phyloP scores from a whole-genome alignment of 1,140 invertebrate species.

The Batillaria attramentaria region DNA sequence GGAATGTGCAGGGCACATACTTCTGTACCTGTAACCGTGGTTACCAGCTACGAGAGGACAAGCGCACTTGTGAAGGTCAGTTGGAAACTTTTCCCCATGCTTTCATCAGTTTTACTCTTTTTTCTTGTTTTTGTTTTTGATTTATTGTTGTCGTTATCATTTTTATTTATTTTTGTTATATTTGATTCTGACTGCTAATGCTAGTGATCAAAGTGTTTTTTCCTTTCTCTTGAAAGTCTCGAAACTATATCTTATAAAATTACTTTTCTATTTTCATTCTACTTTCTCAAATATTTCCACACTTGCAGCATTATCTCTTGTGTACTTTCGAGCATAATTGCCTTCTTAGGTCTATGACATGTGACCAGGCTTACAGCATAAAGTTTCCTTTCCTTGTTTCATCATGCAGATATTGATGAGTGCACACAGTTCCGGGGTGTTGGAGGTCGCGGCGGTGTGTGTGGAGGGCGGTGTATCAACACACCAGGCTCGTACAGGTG shows the following conservation, averaged over 20 bases:
- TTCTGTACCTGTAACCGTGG: slow-evolving; percentile 80
- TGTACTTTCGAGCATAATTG: too few relatives aligned
- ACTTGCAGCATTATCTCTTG: too few relatives aligned
- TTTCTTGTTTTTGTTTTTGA: neutral
- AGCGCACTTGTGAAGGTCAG: slow-evolving; percentile 76
- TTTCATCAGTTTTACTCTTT: neutral
- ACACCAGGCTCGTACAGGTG: slow-evolving; percentile 89
- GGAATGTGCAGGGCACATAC: slow-evolving; percentile 61
- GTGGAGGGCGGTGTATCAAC: slow-evolving; percentile 77
- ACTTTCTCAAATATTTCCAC: too few relatives aligned
- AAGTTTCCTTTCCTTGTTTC: too few relatives aligned
- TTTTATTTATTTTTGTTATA: too few relatives aligned
- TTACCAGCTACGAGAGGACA: slow-evolving; percentile 78
- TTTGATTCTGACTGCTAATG: too few relatives aligned
- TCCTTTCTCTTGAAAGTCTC: too few relatives aligned
- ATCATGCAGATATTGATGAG: slow-evolving; percentile 90
- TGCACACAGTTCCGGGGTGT: slow-evolving; percentile 78
- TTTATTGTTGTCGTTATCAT: neutral
- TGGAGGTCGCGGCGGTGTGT: slow-evolving; percentile 72
- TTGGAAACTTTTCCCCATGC: neutral
- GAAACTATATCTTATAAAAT: too few relatives aligned
- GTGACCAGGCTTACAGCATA: too few relatives aligned
- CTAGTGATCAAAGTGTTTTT: too few relatives aligned
- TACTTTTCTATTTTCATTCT: too few relatives aligned
- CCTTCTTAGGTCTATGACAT: too few relatives aligned